phyloP scores from a whole-genome alignment of 2,113 vertebrate genomes.

The Synchiropus splendidus region DNA sequence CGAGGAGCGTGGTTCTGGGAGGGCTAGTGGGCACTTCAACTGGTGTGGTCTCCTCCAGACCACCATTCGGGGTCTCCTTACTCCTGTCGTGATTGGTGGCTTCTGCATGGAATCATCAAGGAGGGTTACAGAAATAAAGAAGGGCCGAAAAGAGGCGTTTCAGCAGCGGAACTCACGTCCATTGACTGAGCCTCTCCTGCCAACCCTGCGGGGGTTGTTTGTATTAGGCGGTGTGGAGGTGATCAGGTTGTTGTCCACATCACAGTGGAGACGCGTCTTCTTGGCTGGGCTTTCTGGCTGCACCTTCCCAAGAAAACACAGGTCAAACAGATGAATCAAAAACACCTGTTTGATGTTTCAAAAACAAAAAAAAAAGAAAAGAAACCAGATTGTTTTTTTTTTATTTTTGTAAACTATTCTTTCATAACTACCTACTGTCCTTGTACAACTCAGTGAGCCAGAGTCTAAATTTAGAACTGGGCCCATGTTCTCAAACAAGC shows the following conservation, averaged over 20 bases:
- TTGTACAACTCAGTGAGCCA: conserved; percentile 50
- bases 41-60: conserved; percentile 76
- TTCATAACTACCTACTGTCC: conserved; percentile 47
- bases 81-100: conserved; percentile 85
- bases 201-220: conserved; percentile 73
- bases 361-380: too few relatives aligned
- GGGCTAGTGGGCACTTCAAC: conserved; percentile 71
- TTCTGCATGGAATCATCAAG: conserved; percentile 55
- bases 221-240: conserved; percentile 78
- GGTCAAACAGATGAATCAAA: not conserved
- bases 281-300: conserved; percentile 86
- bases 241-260: conserved; percentile 87
- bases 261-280: conserved; percentile 80
- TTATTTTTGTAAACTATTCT: conserved; percentile 31
- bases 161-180: conserved; percentile 70
- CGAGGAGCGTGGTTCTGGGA: conserved; percentile 84
- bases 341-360: not conserved
- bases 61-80: conserved; percentile 88
- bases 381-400: too few relatives aligned
- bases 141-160: not conserved
- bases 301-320: conserved; percentile 61
- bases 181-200: conserved; percentile 82
- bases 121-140: not conserved
- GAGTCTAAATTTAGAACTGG: conserved; percentile 63
- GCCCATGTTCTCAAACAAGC: conserved; percentile 58